Evolutionary conservation across 2,113 vertebrate genomes (phyloP), one percentile per base, ranked within the genome.

Genomic region (Circaetus gallicus): DNA sequence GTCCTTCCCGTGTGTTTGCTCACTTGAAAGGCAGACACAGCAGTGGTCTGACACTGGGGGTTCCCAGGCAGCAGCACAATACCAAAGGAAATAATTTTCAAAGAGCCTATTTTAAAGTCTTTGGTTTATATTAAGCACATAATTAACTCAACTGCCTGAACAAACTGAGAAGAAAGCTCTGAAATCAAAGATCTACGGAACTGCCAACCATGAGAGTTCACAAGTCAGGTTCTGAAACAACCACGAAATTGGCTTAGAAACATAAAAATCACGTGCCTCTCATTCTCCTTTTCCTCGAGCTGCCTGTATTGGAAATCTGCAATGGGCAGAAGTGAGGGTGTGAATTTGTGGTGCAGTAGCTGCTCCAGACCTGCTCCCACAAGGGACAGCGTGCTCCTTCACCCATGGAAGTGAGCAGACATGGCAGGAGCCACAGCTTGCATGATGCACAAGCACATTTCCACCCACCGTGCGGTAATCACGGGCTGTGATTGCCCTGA

Each of bases 381-480:
- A 36, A 36, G 18, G 38, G 15, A 81, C 3, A 58, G 19, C 1
- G 0, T 6, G 5, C 11, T 70, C 11, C 8, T 40, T 62, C 19
- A 8, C 19, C 11, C 18, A n/a, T 2, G 11, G 10, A 82, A 65
- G 19, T 10, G 6, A 77, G 22, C 6, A 43, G 16, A 38, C 1
- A 1, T 5, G 7, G 24, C 11, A 93, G 22, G 17, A 85, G 3
- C 38, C 6, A 4, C 42, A 71, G 32, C 22, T 58, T 2, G 0
- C 4, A 0, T 19, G 8, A 59, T 28, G 40, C 6, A 26, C 49
- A 32, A 10, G 6, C 31, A 31, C 15, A 32, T 7, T 9, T 29
- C 45, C 42, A 61, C 11, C 22, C 24, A 26, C 11, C 0, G 0
- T 11, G 7, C 16, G 18, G 24, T 38, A 47, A 42, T 28, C 4